Evolutionary conservation across 2,797 vertebrate species (phyloP).

Genomic region (Propithecus deckenii): DNA sequence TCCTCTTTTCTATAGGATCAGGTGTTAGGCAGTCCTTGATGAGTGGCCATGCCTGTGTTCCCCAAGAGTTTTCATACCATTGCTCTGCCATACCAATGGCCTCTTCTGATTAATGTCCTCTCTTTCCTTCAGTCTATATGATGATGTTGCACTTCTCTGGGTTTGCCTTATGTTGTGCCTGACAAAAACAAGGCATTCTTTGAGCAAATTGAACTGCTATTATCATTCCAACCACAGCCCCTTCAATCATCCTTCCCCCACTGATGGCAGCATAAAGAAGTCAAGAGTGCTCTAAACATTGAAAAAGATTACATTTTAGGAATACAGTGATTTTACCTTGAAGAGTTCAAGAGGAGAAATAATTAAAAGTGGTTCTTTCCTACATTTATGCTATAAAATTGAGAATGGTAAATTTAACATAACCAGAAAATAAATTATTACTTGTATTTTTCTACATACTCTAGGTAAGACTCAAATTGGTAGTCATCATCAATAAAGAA

Average conservation of each 20-base stretch:
- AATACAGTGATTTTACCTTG: neutral
- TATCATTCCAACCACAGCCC: neutral
- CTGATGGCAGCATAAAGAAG: neutral
- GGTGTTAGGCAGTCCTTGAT: neutral
- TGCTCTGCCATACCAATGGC: neutral
- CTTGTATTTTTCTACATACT: neutral
- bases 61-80: neutral
- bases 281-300: neutral
- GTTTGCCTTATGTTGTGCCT: neutral
- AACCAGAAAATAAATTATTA: neutral
- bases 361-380: neutral
- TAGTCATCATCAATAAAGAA: neutral
- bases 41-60: no score
- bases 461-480: neutral
- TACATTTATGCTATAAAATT: neutral
- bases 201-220: neutral
- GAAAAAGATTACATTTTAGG: neutral
- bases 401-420: neutral
- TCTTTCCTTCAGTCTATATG: neutral
- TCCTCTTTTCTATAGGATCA: no score
- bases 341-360: neutral
- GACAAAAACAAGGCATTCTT: neutral
- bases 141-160: neutral
- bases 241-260: neutral
- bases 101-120: neutral